Base-by-base conservation (phyloP, 2,797 vertebrate species). In the Allobates femoralis region DNA sequence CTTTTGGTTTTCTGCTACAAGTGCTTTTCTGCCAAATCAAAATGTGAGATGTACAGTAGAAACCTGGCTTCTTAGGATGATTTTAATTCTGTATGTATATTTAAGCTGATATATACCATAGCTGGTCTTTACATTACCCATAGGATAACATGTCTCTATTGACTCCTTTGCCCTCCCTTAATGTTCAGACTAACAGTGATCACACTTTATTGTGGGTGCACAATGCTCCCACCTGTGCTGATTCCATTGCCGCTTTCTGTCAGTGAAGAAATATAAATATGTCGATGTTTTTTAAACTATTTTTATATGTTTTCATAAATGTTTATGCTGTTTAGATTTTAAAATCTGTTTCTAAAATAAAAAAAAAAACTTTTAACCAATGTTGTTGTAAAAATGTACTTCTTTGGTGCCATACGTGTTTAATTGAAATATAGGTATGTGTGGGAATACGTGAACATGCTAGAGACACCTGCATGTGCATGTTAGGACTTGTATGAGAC, bases 301-400 rank as follows among this genome's bases (percentile, higher is more conserved):
- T 84, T 85, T 85, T 85, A 37, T 78, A 66, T 78, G 53, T 85
- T 79, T 69, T 84, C 34, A 64, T 26, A 69, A 55, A 79, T 78
- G 55, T 85, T 51, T 67, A 69, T 79, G 62, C 30, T 85, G 18
- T 85, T 55, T 50, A 53, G 34, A 83, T 74, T 74, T 23, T 37
- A 77, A 66, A 66, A 78, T 26, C 37, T 79, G 75, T 85, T 85
- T 85, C 46, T 85, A 69, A 64, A 79, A 85, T 85, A 79, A 85
- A 75, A 82, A 82, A 69, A 19, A 5, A 56, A 5, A 79, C 41
- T 26, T 30, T 69, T 67, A 67, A 55, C 67, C 62, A 37, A 74
- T 26, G 15, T 15, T 46, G 60, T 76, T 32, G 18, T 46, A 66
- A 12, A 26, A 58, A 8, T 69, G 32, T 55, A 34, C 46, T 85